A percentile compares a stretch with the other conserved stretches of the same genome.
phyloP scores from a whole-genome alignment of 2,888 invertebrate genomes.

The Oligia fasciuncula region DNA sequence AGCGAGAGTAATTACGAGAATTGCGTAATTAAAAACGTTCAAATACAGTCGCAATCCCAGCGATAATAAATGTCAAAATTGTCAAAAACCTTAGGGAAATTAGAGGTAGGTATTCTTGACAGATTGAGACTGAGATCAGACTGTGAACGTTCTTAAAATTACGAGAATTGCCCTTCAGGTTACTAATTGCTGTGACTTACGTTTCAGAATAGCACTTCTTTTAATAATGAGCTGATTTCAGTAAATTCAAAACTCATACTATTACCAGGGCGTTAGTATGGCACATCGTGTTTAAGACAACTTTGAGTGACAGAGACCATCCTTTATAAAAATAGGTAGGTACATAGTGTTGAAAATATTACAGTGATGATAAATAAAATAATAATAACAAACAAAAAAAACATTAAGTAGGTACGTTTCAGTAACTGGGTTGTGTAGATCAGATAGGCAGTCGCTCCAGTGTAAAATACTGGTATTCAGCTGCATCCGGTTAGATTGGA shows the following conservation, averaged over 20 bases:
- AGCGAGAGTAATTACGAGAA: no score
- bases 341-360: no score
- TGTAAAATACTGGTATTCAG: no score
- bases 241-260: background rate
- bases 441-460: no score
- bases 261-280: background rate
- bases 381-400: no score
- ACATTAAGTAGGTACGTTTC: no score
- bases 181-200: background rate
- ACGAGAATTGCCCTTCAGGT: background rate
- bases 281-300: background rate
- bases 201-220: background rate
- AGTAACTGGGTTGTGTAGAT: no score
- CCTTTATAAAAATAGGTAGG: background rate
- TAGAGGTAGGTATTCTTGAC: background rate
- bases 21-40: no score
- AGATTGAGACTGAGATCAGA: background rate
- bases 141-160: background rate
- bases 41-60: background rate
- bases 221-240: background rate
- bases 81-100: background rate
- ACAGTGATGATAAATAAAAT: no score
- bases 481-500: no score
- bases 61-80: background rate
- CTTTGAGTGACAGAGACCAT: background rate